These are phyloP conservation scores for Hoplostethus mediterraneus DNA, from an alignment of 2,797 vertebrate genomes.

Conservation along the genomic window DNA sequence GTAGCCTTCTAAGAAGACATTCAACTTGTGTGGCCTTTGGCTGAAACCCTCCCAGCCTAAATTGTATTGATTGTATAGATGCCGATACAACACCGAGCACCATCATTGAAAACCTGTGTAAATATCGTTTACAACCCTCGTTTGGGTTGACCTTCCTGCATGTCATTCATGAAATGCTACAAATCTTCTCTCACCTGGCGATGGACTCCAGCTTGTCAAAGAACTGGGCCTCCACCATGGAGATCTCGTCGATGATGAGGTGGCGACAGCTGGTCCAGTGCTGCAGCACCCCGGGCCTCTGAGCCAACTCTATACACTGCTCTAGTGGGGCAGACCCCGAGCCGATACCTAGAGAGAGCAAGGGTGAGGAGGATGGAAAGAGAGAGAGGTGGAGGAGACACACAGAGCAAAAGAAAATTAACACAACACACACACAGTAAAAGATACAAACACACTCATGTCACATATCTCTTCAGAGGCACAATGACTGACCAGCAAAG, in stretches of 20 bases:
- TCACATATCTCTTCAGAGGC: neutral
- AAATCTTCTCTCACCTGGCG: conserved; percentile 85
- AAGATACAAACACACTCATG: neutral
- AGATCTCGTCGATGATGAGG: conserved; percentile 96
- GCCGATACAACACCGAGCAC: too few relatives aligned
- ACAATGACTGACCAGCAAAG: conserved; percentile 89
- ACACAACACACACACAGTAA: too few relatives aligned
- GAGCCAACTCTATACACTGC: conserved; percentile 94
- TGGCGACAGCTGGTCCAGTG: conserved; percentile 93
- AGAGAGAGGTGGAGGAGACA: conserved; percentile 6
- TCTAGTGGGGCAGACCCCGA: conserved; percentile 91
- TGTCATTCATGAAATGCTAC: neutral
- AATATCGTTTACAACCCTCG: too few relatives aligned
- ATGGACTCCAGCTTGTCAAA: conserved; percentile 96
- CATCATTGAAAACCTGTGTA: too few relatives aligned
- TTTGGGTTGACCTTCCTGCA: neutral
- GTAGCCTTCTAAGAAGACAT: too few relatives aligned
- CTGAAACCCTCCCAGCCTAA: too few relatives aligned
- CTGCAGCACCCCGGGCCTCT: conserved; percentile 89
- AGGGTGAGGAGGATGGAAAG: neutral
- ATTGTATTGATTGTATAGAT: too few relatives aligned
- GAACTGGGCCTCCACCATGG: conserved; percentile 96
- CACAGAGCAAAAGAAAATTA: too few relatives aligned
- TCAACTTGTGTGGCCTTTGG: too few relatives aligned
- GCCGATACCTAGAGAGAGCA: conserved; percentile 88